Evolutionary conservation across 2,797 vertebrate species (phyloP).

Genomic region (Cynodonichthys magdalenae): DNA sequence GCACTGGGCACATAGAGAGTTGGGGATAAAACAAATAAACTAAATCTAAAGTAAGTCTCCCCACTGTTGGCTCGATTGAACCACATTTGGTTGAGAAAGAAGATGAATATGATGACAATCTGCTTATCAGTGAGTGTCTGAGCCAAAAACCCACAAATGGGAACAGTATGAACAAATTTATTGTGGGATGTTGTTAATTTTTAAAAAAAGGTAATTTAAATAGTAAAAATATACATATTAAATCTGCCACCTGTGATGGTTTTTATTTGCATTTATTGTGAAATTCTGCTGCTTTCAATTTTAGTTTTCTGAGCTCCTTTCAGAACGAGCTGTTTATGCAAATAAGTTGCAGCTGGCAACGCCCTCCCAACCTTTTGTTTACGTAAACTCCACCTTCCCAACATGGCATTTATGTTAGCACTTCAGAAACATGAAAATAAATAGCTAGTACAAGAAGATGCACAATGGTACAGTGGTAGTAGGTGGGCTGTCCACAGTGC

Average conservation of each 20-base stretch:
- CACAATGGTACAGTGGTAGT: too few species aligned
- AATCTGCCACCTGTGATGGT: background rate
- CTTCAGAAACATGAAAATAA: too few species aligned
- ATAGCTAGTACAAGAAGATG: too few species aligned
- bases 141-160: constrained; percentile 18
- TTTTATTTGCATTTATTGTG: background rate
- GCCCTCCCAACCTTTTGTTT: too few species aligned
- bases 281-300: background rate
- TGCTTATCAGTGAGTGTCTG: constrained; percentile 42
- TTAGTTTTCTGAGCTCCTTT: too few species aligned
- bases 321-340: too few species aligned
- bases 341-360: too few species aligned
- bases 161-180: constrained; percentile 19
- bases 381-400: too few species aligned
- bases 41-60: constrained; percentile 67
- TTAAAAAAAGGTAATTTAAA: background rate
- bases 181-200: background rate
- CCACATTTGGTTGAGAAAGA: constrained; percentile 53
- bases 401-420: too few species aligned
- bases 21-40: constrained; percentile 66
- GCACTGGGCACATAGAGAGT: constrained; percentile 58
- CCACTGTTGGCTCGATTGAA: constrained; percentile 65
- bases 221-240: background rate
- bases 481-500: too few species aligned
- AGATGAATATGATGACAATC: constrained; percentile 48